These are phyloP conservation scores for Cygnus atratus DNA, from an alignment of 2,113 vertebrate genomes.

Conservation along the genomic window DNA sequence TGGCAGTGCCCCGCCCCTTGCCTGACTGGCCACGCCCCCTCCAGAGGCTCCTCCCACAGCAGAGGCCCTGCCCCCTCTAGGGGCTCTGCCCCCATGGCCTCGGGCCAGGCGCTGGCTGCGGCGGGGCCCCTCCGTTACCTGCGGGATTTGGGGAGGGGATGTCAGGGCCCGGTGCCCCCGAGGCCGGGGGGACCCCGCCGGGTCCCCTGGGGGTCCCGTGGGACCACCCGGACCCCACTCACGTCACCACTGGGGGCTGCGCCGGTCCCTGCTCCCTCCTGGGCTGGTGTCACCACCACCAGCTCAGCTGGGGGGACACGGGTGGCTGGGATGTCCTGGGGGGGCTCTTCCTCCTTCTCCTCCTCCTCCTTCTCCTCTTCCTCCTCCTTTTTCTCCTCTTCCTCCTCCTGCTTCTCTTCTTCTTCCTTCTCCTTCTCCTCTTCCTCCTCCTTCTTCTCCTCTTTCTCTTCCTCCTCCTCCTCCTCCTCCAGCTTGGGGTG, in stretches of 20 bases:
- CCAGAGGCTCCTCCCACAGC: too few species aligned
- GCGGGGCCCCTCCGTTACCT: not conserved
- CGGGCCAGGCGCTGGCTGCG: not conserved
- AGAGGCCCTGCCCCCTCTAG: not conserved
- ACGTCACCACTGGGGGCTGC: not conserved
- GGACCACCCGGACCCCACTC: not conserved
- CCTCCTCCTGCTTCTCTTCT: too few species aligned
- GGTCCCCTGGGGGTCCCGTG: not conserved
- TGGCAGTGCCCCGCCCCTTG: accelerated
- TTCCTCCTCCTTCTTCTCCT: too few species aligned
- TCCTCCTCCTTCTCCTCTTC: too few species aligned
- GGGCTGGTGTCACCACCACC: not conserved
- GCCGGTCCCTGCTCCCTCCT: not conserved
- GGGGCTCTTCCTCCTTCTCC: not conserved
- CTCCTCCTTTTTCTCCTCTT: too few species aligned
- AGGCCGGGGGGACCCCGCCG: not conserved
- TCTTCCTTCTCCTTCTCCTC: too few species aligned
- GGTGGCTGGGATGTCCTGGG: not conserved
- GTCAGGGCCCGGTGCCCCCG: not conserved
- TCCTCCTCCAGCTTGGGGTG: not conserved
- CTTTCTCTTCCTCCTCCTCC: too few species aligned
- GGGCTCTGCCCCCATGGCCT: not conserved
- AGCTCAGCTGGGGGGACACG: not conserved
- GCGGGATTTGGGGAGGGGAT: not conserved
- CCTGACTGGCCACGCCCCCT: not conserved